Conservation (phyloP, 2,888 invertebrate genomes). For the Archaeoteleia sp. region DNA sequence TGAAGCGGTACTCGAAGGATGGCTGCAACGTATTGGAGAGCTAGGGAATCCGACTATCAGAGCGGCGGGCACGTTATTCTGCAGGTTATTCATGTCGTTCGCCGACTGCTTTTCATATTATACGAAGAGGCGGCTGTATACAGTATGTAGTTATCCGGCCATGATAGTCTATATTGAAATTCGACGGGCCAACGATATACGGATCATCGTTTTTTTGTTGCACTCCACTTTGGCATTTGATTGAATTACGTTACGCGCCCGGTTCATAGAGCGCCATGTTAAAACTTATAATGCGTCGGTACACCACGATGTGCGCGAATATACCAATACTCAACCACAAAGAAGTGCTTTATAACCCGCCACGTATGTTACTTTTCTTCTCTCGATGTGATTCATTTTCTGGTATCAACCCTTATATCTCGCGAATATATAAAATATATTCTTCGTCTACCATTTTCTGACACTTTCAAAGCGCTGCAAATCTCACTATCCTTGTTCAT, state of each 20-base stretch:
- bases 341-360: conserved; percentile 16
- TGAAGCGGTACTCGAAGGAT: conserved; percentile 43
- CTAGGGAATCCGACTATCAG: conserved; percentile 37
- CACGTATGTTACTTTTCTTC: too few relatives aligned
- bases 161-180: conserved; percentile 64
- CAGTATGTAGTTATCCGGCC: conserved; percentile 37
- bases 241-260: conserved; percentile 66
- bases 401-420: too few relatives aligned
- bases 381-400: too few relatives aligned
- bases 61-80: conserved; percentile 43
- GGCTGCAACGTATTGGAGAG: conserved; percentile 33
- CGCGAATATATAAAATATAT: too few relatives aligned
- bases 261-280: conserved; percentile 57
- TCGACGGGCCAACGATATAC: conserved; percentile 62
- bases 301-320: conserved; percentile 27
- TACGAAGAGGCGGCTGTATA: conserved; percentile 30
- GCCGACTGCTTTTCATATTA: conserved; percentile 50
- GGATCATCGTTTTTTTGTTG: conserved; percentile 63
- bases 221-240: conserved; percentile 71
- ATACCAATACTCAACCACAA: conserved; percentile 29
- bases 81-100: conserved; percentile 49
- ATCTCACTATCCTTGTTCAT: too few relatives aligned
- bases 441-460: too few relatives aligned
- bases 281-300: conserved; percentile 29
- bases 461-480: too few relatives aligned